These are phyloP conservation scores for Deilephila porcellus DNA, from an alignment of 2,888 invertebrate species.

Conservation along the genomic window DNA sequence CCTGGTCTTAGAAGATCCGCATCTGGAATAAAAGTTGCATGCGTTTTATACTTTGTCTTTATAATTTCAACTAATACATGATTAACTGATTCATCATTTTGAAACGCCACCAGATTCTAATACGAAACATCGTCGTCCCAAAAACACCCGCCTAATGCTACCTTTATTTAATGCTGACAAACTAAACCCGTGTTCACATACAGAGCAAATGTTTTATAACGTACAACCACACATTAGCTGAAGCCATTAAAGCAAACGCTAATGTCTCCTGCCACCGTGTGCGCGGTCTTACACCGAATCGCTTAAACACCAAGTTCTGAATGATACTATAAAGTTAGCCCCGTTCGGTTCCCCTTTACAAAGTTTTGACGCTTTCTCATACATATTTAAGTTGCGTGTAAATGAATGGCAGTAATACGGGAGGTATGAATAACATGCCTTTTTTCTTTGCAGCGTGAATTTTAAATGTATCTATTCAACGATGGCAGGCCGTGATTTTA, in stretches of 20 bases:
- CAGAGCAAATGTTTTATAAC: conserved; percentile 5
- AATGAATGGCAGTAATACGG: conserved; percentile 56
- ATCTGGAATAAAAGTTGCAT: no score
- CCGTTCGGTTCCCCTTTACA: conserved; percentile 53
- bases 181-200: neutral
- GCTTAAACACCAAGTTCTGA: conserved; percentile 57
- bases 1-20: no score
- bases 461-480: conserved; percentile 39
- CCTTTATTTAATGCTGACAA: neutral
- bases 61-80: no score
- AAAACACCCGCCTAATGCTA: no score
- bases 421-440: conserved; percentile 42
- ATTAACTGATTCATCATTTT: no score
- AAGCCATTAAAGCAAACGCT: conserved; percentile 22
- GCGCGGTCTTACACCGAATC: conserved; percentile 38
- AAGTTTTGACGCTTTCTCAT: conserved; percentile 65
- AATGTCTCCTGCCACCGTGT: conserved; percentile 24
- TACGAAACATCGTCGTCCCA: no score
- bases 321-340: conserved; percentile 58
- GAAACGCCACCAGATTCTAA: no score
- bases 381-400: conserved; percentile 63
- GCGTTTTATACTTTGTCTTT: no score
- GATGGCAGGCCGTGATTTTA: neutral
- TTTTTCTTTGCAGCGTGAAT: conserved; percentile 45
- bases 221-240: conserved; percentile 13